These are phyloP conservation scores for Tanytarsus gracilentus DNA, from an alignment of 2,888 invertebrate species.

Conservation along the genomic window DNA sequence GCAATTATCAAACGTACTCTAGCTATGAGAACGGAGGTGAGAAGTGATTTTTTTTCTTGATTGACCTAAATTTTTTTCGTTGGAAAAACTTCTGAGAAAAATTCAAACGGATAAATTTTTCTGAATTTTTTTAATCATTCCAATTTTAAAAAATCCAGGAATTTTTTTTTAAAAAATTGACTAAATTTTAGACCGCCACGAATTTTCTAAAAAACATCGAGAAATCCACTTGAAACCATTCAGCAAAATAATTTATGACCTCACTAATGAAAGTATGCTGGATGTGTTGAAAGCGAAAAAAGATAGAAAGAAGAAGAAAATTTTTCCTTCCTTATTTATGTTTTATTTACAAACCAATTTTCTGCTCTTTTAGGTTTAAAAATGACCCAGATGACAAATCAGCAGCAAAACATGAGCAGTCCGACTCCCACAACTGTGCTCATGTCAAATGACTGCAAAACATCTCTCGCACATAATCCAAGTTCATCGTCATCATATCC, in stretches of 20 bases:
- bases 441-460: slow-evolving; percentile 21
- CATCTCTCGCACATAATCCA: background rate
- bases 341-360: background rate
- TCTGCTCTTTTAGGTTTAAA: slow-evolving; percentile 10
- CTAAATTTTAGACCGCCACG: no score
- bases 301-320: no score
- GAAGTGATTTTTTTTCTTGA: background rate
- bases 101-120: background rate
- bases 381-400: slow-evolving; percentile 19
- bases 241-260: slow-evolving; percentile 19
- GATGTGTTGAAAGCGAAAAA: slow-evolving; percentile 1
- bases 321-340: slow-evolving; percentile 3
- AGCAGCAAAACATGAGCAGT: slow-evolving; percentile 9
- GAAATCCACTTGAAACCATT: slow-evolving; percentile 19
- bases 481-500: slow-evolving; percentile 19
- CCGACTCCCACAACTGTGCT: background rate
- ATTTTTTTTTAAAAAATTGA: background rate
- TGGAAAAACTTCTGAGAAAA: background rate
- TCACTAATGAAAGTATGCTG: slow-evolving; percentile 25
- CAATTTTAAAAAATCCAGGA: background rate
- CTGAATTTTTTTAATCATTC: background rate
- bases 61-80: background rate
- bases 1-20: slow-evolving; percentile 14
- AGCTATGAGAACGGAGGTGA: slow-evolving; percentile 8
- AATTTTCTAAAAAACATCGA: background rate